phyloP scores from a whole-genome alignment of 1,140 invertebrate species.

The Drosophila mauritiana region DNA sequence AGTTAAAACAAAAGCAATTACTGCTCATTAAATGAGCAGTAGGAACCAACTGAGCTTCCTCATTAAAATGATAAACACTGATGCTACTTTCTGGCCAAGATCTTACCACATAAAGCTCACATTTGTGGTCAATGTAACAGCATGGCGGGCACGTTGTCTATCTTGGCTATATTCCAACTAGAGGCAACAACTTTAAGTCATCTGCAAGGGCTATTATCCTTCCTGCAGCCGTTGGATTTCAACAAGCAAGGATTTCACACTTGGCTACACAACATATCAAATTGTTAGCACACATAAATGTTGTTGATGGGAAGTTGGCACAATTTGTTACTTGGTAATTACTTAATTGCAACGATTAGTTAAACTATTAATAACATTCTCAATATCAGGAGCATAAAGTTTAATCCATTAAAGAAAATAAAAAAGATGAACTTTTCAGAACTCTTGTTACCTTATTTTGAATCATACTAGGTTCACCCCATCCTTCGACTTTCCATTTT shows the following conservation, averaged over 20 bases:
- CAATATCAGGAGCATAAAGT: not conserved
- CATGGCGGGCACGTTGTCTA: constrained; percentile 7
- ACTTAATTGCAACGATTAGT: not conserved
- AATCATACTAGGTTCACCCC: not conserved
- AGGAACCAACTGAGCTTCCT: constrained; percentile 23
- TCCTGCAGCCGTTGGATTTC: constrained; percentile 15
- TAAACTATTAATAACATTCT: too few species aligned
- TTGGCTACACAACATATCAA: constrained; percentile 69
- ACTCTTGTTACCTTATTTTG: not conserved
- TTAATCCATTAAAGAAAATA: not conserved
- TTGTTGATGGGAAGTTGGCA: constrained; percentile 34
- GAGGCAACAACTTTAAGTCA: constrained; percentile 59
- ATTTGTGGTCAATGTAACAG: constrained; percentile 54
- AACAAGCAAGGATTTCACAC: constrained; percentile 52
- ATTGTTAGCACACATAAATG: constrained; percentile 74
- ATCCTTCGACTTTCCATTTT: not conserved
- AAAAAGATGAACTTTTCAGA: not conserved
- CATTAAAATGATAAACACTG: constrained; percentile 62
- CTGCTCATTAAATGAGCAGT: not conserved
- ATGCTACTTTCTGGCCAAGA: constrained; percentile 53
- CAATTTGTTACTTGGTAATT: not conserved
- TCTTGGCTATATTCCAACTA: constrained; percentile 61
- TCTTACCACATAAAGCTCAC: constrained; percentile 56
- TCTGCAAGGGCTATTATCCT: constrained; percentile 57
- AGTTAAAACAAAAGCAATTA: not conserved